Evolutionary conservation across 2,888 invertebrate genomes (phyloP), one percentile per base, ranked within the genome.

Genomic region (Sarcophaga caerulescens): DNA sequence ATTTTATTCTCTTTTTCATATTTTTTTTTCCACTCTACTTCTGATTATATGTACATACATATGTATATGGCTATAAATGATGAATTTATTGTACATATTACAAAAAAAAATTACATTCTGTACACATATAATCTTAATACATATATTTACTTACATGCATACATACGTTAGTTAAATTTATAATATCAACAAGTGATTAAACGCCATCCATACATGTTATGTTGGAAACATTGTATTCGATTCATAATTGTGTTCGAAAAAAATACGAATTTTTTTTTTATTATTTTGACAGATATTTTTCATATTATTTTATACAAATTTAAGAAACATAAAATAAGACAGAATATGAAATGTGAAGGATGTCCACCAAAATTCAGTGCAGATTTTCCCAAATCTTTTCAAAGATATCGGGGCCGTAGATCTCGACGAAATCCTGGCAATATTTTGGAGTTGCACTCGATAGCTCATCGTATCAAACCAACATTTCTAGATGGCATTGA

Each of bases 401-500:
- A 90, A 85, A 87, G 88, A 12, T 89, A 90, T 47, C 87, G 89
- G 0, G 93, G 93, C 6, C 25, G 69, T 2, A 85, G 87, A 59
- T 89, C 90, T 21, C 88, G 89, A 62, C 89, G 89, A 65, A 93
- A 93, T 89, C 93, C 93, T 1, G 93, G 93, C 45, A 93, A 90
- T 88, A 90, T 93, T 4, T 88, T 90, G 23, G 90, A 91, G n/a
- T 87, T 93, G 5, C 93, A 93, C 85, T 87, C 87, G n/a, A 88
- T 92, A 70, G 91, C 92, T n/a, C 91, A 91, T 23, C 90, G 91
- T 44, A 92, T 93, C 44, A 93, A 91, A 90, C 93, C 93, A 47
- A 90, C 89, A 52, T 92, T 92, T 88, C 91, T 90, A 52, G 93
- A 93, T 85, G 93, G 93, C 73, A 85, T 93, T 62, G 91, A 92